Evolutionary conservation across 2,888 invertebrate species (phyloP).

Genomic region (Epistrophe grossulariae): DNA sequence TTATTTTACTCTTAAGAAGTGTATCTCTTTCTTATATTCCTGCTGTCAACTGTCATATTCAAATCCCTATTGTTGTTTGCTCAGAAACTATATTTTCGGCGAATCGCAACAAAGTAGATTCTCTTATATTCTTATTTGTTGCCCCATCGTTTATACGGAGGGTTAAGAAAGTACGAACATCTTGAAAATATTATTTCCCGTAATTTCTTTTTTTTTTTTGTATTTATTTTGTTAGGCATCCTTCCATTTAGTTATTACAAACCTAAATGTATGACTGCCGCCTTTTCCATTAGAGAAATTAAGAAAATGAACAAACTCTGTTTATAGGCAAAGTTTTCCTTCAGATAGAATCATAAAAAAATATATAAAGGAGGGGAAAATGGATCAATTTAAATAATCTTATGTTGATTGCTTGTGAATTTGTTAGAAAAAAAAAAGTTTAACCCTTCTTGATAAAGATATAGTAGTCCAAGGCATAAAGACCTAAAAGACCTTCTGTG

Average conservation of each 20-base stretch:
- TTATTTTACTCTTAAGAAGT: constrained; percentile 39
- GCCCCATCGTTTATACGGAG: constrained; percentile 6
- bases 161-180: background rate
- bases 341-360: constrained; percentile 38
- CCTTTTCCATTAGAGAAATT: constrained; percentile 68
- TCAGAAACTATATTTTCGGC: constrained; percentile 36
- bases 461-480: background rate
- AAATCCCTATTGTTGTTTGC: constrained; percentile 52
- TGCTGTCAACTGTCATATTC: background rate
- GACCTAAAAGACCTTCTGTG: background rate
- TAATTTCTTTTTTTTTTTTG: background rate
- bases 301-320: constrained; percentile 54
- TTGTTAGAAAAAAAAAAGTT: constrained; percentile 50
- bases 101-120: constrained; percentile 38
- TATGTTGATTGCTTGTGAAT: constrained; percentile 72
- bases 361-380: constrained; percentile 4
- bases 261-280: constrained; percentile 20
- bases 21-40: background rate
- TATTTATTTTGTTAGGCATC: constrained; percentile 33
- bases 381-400: constrained; percentile 72
- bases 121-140: constrained; percentile 7
- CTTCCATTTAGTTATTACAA: constrained; percentile 21
- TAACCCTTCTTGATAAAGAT: constrained; percentile 25
- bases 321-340: constrained; percentile 26
- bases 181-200: constrained; percentile 29